A percentile compares a stretch with the other conserved stretches of the same genome.
Conservation (phyloP, 2,797 vertebrate species). For the Gallirallus australis region DNA sequence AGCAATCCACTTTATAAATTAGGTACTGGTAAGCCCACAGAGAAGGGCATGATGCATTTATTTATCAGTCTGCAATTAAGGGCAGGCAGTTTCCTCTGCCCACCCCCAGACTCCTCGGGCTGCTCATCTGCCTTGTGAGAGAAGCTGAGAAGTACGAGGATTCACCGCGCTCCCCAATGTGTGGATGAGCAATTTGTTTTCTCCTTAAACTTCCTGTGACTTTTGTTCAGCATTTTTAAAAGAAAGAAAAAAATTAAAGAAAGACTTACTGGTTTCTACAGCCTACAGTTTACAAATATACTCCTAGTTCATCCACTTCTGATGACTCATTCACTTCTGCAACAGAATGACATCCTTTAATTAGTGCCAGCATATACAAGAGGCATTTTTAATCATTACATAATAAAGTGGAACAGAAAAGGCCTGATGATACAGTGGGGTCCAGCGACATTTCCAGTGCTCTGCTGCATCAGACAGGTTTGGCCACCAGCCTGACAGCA, state of each 20-base stretch:
- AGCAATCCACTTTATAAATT: not conserved
- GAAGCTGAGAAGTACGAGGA: not conserved
- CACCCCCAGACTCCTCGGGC: not conserved
- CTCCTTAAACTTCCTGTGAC: not conserved
- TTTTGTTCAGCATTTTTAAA: not conserved
- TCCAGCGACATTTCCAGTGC: not conserved
- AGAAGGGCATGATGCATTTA: not conserved
- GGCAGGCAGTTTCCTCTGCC: not conserved
- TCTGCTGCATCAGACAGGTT: not conserved
- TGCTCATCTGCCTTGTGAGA: not conserved
- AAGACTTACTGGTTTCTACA: not conserved
- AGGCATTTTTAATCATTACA: not conserved
- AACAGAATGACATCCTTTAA: not conserved
- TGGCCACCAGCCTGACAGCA: not conserved
- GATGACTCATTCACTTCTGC: not conserved
- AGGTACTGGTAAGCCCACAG: not conserved
- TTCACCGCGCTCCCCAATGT: not conserved
- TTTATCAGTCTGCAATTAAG: not conserved
- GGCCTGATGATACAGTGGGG: not conserved
- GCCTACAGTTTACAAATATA: not conserved
- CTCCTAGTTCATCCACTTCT: not conserved
- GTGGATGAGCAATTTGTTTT: not conserved
- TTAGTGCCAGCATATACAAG: not conserved
- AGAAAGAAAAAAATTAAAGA: not conserved
- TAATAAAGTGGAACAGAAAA: not conserved